phyloP scores from a whole-genome alignment of 2,888 invertebrate genomes.

The Cyclophora punctaria region DNA sequence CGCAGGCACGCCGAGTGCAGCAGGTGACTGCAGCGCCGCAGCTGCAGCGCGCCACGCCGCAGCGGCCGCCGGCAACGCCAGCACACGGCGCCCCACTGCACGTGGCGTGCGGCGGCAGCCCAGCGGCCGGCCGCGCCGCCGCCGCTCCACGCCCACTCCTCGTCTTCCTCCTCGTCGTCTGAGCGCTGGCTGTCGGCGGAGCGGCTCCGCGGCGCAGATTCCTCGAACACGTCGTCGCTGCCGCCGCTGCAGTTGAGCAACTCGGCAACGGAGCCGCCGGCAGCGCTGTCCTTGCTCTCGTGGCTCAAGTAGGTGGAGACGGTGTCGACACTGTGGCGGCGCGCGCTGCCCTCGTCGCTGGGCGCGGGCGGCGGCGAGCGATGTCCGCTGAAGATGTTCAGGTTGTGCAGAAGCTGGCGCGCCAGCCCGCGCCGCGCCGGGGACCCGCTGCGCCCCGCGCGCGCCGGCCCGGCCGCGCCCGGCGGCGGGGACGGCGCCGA shows the following conservation, averaged over 20 bases:
- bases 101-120: conserved; percentile 1
- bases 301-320: conserved; percentile 91
- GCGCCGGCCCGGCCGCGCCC: conserved; percentile 26
- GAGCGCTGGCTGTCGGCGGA: conserved; percentile 5
- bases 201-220: conserved; percentile 14
- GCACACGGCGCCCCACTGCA: conserved; percentile 79
- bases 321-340: conserved; percentile 89
- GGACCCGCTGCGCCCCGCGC: conserved; percentile 44
- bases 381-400: conserved; percentile 82
- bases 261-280: conserved; percentile 75
- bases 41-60: conserved; percentile 72
- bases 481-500: conserved; percentile 14
- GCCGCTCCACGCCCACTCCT: conserved; percentile 1
- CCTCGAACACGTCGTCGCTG: conserved; percentile 81
- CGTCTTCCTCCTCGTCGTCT: too few species aligned
- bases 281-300: conserved; percentile 82
- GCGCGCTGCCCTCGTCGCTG: conserved; percentile 74
- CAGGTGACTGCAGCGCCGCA: conserved; percentile 85
- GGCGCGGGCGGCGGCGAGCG: neutral
- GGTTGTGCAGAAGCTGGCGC: conserved; percentile 84
- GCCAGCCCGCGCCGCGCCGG: conserved; percentile 73
- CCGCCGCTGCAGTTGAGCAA: conserved; percentile 81
- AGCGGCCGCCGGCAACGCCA: conserved; percentile 83
- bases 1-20: conserved; percentile 87
- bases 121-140: conserved; percentile 7